A percentile compares a stretch with the other conserved stretches of the same genome.
Evolutionary conservation across 2,888 invertebrate species (phyloP).

Genomic region (Aphrophora alni): DNA sequence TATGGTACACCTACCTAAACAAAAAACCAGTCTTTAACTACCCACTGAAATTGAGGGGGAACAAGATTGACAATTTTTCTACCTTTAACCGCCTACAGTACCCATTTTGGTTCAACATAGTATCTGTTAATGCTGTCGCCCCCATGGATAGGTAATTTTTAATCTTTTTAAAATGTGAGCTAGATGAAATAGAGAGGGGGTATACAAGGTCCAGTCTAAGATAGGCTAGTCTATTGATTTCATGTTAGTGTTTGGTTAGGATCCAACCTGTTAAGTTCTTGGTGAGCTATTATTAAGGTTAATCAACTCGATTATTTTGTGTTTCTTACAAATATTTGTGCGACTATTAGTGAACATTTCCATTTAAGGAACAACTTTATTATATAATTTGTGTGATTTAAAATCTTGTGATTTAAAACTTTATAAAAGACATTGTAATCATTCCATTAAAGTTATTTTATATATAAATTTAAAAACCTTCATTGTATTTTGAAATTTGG

Average conservation of each 20-base stretch:
- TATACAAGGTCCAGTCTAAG: constrained; percentile 36
- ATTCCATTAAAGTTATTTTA: not conserved
- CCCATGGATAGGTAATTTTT: constrained; percentile 19
- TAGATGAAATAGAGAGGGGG: constrained; percentile 32
- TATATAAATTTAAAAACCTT: not conserved
- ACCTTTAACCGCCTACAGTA: constrained; percentile 14
- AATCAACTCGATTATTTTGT: constrained; percentile 18
- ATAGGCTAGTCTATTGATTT: constrained; percentile 33
- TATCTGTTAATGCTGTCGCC: constrained; percentile 29
- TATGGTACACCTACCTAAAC: constrained; percentile 36
- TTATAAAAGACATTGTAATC: not conserved
- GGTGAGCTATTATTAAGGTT: constrained; percentile 27
- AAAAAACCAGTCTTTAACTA: constrained; percentile 20
- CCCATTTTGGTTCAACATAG: constrained; percentile 30
- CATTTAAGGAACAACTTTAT: not conserved
- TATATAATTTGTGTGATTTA: not conserved
- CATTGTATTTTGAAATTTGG: not conserved
- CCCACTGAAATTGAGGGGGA: constrained; percentile 1
- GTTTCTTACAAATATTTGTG: not conserved
- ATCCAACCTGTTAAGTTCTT: constrained; percentile 35
- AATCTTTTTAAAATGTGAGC: constrained; percentile 28
- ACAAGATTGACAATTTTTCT: constrained; percentile 31
- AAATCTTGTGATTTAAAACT: constrained; percentile 6
- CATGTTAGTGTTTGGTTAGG: constrained; percentile 35
- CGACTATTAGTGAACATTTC: not conserved